These are phyloP conservation scores for Pteromalus puparum DNA, from an alignment of 1,140 invertebrate genomes.

Conservation along the genomic window DNA sequence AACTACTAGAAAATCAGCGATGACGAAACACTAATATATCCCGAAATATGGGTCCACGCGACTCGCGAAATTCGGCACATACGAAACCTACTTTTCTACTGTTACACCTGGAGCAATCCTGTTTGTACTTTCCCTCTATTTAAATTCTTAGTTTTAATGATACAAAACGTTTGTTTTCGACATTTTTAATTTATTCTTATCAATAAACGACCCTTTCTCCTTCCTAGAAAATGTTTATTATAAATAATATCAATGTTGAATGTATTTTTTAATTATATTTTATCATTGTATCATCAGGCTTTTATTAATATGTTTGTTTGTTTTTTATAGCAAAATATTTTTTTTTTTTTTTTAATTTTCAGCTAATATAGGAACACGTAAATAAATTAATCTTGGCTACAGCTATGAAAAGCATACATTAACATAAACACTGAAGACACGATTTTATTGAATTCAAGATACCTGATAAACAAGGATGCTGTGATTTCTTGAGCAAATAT, in stretches of 20 bases:
- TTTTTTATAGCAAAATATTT: background rate
- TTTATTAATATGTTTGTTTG: background rate
- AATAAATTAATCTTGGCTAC: background rate
- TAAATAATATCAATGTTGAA: background rate
- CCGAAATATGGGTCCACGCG: background rate
- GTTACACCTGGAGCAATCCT: background rate
- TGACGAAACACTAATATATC: slow-evolving; percentile 4
- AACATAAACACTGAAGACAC: background rate
- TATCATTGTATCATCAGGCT: background rate
- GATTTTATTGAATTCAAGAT: background rate
- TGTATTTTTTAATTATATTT: background rate
- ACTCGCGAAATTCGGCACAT: background rate
- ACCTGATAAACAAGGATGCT: background rate
- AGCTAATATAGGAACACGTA: background rate
- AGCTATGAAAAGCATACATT: background rate
- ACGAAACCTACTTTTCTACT: background rate
- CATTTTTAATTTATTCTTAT: background rate
- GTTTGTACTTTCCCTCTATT: background rate
- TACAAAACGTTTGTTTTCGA: background rate
- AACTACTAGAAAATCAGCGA: slow-evolving; percentile 10
- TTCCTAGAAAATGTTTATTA: background rate
- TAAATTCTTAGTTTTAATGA: background rate
- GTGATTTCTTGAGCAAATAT: background rate
- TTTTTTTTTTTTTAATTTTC: background rate
- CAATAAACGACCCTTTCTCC: background rate